Evolutionary conservation across 2,888 invertebrate genomes (phyloP), one percentile per base, ranked within the genome.

Genomic region (Cosmorhoe ocellata): DNA sequence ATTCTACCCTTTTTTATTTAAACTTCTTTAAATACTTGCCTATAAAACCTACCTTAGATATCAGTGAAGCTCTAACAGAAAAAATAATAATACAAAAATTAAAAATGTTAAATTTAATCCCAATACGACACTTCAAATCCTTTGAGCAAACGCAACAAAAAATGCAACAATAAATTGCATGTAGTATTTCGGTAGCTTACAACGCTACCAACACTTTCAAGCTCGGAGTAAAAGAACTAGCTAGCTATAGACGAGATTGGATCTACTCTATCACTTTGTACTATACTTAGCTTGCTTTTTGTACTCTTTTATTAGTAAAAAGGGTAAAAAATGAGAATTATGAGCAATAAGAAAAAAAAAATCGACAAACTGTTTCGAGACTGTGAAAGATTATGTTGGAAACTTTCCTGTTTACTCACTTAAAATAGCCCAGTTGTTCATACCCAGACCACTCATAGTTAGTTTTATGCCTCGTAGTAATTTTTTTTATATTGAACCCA

Each of bases 171-270:
- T 76, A 70, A 67, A 76, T 79, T 75, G 75, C 75, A 78, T 83
- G 38, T 82, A 81, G 81, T 84, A 81, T 76, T 78, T 82, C 71
- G 83, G 82, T 78, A 81, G 85, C 84, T 85, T 81, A 85, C 82
- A 82, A 71, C 63, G 69, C 72, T 81, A 71, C 75, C 66, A 66
- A 74, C 71, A 77, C 71, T 75, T 67, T 62, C 63, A 58, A 59
- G 49, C 14, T 42, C 12, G 14, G 31, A 43, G 28, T 43, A 24
- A 12, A 1, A 33, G 27, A 43, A 7, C 18, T 27, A 43, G 22
- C 38, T 49, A 43, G 22, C 38, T 49, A 43, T 43, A 42, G 13
- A 38, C n/a, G n/a, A n/a, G n/a, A n/a, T n/a, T 18, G 0, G n/a
- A 4, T 4, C 18, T 4, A 18, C n/a, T n/a, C n/a, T n/a, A n/a